Evolutionary conservation across 2,113 vertebrate species (phyloP).

Genomic region (Oryzias melastigma): DNA sequence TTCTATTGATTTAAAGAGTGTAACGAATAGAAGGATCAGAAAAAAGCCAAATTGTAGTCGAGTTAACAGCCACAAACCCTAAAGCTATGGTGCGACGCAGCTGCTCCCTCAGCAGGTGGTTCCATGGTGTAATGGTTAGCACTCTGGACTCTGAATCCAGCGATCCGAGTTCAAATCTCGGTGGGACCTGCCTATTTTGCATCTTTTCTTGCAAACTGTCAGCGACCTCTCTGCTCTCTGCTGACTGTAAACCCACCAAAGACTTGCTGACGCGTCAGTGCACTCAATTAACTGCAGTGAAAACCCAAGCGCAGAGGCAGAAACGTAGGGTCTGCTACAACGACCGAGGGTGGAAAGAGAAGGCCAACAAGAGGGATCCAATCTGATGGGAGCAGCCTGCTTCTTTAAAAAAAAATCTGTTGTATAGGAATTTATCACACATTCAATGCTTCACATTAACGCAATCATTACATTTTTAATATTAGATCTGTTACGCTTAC

Average conservation of each 20-base stretch:
- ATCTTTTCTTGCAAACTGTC: neutral
- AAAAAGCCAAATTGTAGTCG: too few relatives aligned
- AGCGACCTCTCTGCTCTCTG: too few relatives aligned
- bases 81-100: too few relatives aligned
- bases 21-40: too few relatives aligned
- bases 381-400: too few relatives aligned
- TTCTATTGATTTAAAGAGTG: too few relatives aligned
- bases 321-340: neutral
- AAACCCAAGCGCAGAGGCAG: neutral
- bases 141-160: constrained; percentile 84
- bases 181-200: constrained; percentile 48
- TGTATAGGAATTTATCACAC: neutral
- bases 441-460: neutral
- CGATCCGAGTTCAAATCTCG: constrained; percentile 79
- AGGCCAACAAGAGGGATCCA: too few relatives aligned
- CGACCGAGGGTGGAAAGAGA: neutral
- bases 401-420: too few relatives aligned
- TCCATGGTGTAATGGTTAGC: constrained; percentile 80
- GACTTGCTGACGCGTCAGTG: neutral
- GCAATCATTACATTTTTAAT: neutral
- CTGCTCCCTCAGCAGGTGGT: neutral
- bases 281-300: neutral
- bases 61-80: too few relatives aligned
- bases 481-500: too few relatives aligned
- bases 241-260: too few relatives aligned